Conservation (phyloP, 64 coral and sea anemone species). For the Stylophora pistillata region DNA sequence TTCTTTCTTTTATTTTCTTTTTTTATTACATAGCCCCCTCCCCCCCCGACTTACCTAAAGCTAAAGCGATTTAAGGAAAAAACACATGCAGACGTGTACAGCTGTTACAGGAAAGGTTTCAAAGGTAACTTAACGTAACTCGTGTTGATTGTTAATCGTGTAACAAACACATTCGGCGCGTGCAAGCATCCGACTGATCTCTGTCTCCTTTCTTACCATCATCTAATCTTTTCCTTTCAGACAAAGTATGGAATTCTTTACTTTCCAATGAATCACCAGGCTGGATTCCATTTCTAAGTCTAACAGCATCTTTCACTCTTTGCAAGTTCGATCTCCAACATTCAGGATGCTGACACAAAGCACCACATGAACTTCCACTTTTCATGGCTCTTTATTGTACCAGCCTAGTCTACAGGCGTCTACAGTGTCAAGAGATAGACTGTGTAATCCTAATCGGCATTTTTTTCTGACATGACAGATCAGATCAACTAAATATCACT, state of each 20-base stretch:
- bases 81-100: too few relatives aligned
- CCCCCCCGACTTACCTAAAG: too few relatives aligned
- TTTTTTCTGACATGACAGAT: background rate
- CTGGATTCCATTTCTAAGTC: conserved; percentile 80
- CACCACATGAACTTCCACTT: conserved; percentile 46
- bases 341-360: conserved; percentile 93
- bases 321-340: conserved; percentile 83
- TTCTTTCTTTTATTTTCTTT: too few relatives aligned
- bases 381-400: background rate
- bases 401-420: background rate
- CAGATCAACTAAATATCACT: background rate
- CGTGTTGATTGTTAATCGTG: too few relatives aligned
- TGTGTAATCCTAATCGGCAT: background rate
- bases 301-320: conserved; percentile 84
- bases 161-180: background rate
- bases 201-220: conserved; percentile 5
- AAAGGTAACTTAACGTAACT: too few relatives aligned
- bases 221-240: background rate
- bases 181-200: background rate
- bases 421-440: background rate
- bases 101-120: too few relatives aligned
- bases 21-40: too few relatives aligned
- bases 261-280: background rate
- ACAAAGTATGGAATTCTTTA: background rate
- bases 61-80: too few relatives aligned